Evolutionary conservation across 2,888 invertebrate species (phyloP).

Genomic region (Drosophila nr. fundita): DNA sequence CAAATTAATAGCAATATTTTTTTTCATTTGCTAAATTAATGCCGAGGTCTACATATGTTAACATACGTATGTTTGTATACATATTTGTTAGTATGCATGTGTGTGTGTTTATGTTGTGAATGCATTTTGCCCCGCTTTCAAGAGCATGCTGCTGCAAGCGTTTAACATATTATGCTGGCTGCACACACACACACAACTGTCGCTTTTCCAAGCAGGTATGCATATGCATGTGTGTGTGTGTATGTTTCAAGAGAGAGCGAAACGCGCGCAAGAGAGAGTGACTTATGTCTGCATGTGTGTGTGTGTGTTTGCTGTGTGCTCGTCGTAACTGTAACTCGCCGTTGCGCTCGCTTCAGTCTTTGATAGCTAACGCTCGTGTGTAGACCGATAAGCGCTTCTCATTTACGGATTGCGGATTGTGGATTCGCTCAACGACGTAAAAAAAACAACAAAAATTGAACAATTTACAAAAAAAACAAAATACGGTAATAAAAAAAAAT

Average conservation of each 20-base stretch:
- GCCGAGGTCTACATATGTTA: slow-evolving; percentile 15
- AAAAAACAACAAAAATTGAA: slow-evolving; percentile 30
- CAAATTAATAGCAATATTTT: slow-evolving; percentile 43
- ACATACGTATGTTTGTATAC: not conserved
- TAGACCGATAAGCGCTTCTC: slow-evolving; percentile 82
- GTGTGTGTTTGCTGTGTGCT: slow-evolving; percentile 53
- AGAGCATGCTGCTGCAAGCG: slow-evolving; percentile 53
- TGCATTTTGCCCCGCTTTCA: slow-evolving; percentile 61
- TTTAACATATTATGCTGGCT: slow-evolving; percentile 51
- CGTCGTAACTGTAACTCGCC: slow-evolving; percentile 75
- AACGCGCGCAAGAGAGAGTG: slow-evolving; percentile 9
- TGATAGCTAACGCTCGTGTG: slow-evolving; percentile 84
- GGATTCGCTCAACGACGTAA: slow-evolving; percentile 21
- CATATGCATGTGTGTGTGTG: not conserved
- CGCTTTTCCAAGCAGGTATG: slow-evolving; percentile 72
- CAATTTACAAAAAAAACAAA: slow-evolving; percentile 44
- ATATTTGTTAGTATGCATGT: not conserved
- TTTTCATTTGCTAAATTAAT: slow-evolving; percentile 39
- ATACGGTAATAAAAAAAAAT: slow-evolving; percentile 7
- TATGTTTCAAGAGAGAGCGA: slow-evolving; percentile 1
- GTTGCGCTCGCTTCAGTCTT: slow-evolving; percentile 79
- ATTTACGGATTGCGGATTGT: slow-evolving; percentile 38
- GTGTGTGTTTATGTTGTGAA: slow-evolving; percentile 41
- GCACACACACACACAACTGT: slow-evolving; percentile 32
- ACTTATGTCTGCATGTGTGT: slow-evolving; percentile 17